These are phyloP conservation scores for Mycteria americana DNA, from an alignment of 2,797 vertebrate genomes.

Conservation along the genomic window DNA sequence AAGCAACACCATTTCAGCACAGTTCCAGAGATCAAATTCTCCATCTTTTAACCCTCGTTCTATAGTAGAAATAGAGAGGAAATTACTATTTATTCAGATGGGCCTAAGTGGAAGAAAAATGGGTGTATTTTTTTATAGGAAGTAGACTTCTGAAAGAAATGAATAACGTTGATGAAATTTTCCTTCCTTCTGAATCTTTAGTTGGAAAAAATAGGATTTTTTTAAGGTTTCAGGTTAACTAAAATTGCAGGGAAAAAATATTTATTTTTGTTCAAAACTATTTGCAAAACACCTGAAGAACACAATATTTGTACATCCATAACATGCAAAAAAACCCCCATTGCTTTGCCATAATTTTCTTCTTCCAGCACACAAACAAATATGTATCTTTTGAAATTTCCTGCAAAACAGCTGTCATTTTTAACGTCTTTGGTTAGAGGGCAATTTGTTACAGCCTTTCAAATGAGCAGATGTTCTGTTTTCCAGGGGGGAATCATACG, in stretches of 20 bases:
- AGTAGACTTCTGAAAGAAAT: neutral
- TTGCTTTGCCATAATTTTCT: neutral
- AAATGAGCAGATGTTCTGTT: constrained; percentile 14
- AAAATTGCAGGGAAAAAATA: neutral
- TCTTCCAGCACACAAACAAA: neutral
- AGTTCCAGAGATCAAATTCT: neutral
- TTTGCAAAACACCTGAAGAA: neutral
- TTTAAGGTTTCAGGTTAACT: neutral
- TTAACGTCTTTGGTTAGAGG: neutral
- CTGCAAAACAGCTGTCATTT: neutral
- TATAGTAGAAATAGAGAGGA: neutral
- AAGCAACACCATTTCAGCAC: neutral
- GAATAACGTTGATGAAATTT: neutral
- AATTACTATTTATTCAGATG: neutral
- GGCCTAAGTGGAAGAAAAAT: neutral
- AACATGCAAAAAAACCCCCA: neutral
- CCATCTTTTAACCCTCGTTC: neutral
- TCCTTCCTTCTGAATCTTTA: neutral
- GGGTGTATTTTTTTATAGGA: neutral
- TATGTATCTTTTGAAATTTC: neutral
- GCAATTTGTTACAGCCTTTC: neutral
- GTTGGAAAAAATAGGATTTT: neutral
- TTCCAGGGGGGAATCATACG: neutral
- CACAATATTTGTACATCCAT: neutral
- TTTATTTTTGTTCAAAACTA: neutral